These are phyloP conservation scores for Drosophila funebris DNA, from an alignment of 1,140 invertebrate genomes.

Conservation along the genomic window DNA sequence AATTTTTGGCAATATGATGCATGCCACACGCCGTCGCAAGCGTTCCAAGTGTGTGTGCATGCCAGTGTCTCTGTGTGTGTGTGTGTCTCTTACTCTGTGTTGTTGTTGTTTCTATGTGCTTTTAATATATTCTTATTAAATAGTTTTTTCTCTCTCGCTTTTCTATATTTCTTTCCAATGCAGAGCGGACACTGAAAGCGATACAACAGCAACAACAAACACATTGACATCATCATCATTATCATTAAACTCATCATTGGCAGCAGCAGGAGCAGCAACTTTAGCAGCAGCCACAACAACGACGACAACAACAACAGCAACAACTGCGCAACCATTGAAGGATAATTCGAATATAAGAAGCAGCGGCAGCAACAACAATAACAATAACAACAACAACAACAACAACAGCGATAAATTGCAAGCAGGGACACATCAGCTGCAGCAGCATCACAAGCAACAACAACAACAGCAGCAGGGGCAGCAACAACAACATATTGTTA, in stretches of 20 bases:
- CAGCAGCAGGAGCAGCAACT: conserved; percentile 16
- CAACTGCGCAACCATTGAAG: conserved; percentile 66
- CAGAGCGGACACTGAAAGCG: conserved; percentile 77
- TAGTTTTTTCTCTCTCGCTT: neutral
- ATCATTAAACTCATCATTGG: conserved; percentile 19
- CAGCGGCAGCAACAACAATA: conserved; percentile 34
- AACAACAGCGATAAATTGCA: conserved; percentile 49
- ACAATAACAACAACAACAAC: conserved; percentile 31
- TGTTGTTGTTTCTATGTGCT: conserved; percentile 18
- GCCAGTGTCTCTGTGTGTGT: conserved; percentile 27
- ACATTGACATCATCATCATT: conserved; percentile 36
- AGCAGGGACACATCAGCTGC: conserved; percentile 27
- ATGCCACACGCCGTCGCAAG: conserved; percentile 36
- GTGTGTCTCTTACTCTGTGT: conserved; percentile 31
- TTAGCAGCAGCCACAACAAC: conserved; percentile 2
- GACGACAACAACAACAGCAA: conserved; percentile 21
- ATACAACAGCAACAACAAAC: conserved; percentile 48
- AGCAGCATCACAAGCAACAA: conserved; percentile 41
- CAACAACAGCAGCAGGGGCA: conserved; percentile 42
- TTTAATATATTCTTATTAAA: neutral
- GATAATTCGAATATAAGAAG: conserved; percentile 78
- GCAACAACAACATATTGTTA: conserved; percentile 45
- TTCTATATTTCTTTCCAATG: conserved; percentile 4
- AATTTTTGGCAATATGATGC: conserved; percentile 39
- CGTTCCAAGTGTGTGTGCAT: conserved; percentile 52